Base-by-base conservation (phyloP, 2,888 invertebrate genomes). In the Tachina grossa region DNA sequence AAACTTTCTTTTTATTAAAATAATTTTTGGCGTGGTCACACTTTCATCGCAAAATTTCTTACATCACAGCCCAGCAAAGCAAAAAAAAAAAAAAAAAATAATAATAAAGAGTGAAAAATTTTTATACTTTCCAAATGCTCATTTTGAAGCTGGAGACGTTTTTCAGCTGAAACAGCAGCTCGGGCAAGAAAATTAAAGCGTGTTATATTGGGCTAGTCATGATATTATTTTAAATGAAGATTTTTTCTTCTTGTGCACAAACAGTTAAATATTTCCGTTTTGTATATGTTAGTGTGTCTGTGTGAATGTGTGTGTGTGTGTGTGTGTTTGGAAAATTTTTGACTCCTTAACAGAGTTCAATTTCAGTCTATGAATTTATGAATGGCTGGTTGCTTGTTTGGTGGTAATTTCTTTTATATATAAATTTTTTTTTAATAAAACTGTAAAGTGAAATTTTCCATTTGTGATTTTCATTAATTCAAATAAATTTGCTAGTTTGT, bases 401-500 rank as follows among this genome's bases (percentile, higher is more conserved):
- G 8, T 57, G 45, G 31, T 49, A 13, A 53, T 45, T 49, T 49
- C 41, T 61, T 55, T 31, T 31, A 31, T 31, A 31, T 31, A 1
- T 6, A 31, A 6, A 6, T 6, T 31, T 31, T 31, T 31, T 11
- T 47, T 49, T 77, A 66, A 39, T 41, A 75, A 71, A 71, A 65
- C 57, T 65, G 63, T 78, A 79, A 82, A 85, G 82, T 82, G 81
- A 85, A 85, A 82, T 75, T 80, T 85, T 72, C 53, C 77, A 77
- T 77, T 77, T 78, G 11, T 41, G 57, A 66, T 82, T 85, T 85
- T 72, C 76, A 83, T 75, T 85, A 79, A 82, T 75, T 74, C 69
- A 75, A 82, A 85, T 75, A 65, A 43, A 82, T 63, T 61, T 71
- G 55, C 65, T 39, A 57, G 13, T 14, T 76, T 65, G 49, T 74